Evolutionary conservation across 2,888 invertebrate species (phyloP).

Genomic region (Lycaena phlaeas): DNA sequence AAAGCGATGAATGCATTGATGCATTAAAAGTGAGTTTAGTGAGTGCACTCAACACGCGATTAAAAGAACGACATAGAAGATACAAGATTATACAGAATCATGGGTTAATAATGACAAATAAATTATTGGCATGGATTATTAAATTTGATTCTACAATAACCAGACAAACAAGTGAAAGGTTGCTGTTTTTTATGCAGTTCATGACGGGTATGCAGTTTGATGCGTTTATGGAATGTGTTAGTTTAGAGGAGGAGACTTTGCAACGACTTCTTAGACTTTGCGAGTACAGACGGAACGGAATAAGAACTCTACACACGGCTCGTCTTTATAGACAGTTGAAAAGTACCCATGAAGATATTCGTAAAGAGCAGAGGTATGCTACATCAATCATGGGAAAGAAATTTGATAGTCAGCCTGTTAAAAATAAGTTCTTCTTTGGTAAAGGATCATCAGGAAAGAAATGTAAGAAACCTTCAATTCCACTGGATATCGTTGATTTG

Average conservation of each 20-base stretch:
- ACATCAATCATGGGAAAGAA: slow-evolving; percentile 45
- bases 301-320: slow-evolving; percentile 76
- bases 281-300: slow-evolving; percentile 80
- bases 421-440: slow-evolving; percentile 23
- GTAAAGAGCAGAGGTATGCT: slow-evolving; percentile 57
- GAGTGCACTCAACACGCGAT: slow-evolving; percentile 82
- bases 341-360: slow-evolving; percentile 70
- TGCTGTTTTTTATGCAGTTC: slow-evolving; percentile 84
- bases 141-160: slow-evolving; percentile 78
- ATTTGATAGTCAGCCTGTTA: slow-evolving; percentile 41
- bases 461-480: slow-evolving; percentile 52
- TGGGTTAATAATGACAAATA: slow-evolving; percentile 84
- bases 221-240: slow-evolving; percentile 82
- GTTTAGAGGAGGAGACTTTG: slow-evolving; percentile 79
- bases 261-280: slow-evolving; percentile 74
- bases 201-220: slow-evolving; percentile 82
- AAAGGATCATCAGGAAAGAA: slow-evolving; percentile 27
- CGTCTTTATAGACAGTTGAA: slow-evolving; percentile 77
- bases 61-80: slow-evolving; percentile 81
- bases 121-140: slow-evolving; percentile 78
- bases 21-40: slow-evolving; percentile 80
- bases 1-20: slow-evolving; percentile 67
- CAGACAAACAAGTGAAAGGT: slow-evolving; percentile 69
- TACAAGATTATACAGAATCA: slow-evolving; percentile 82
- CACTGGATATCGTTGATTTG: slow-evolving; percentile 78